Evolutionary conservation across 1,140 invertebrate species (phyloP).

Genomic region (Drosophila paulistorum): DNA sequence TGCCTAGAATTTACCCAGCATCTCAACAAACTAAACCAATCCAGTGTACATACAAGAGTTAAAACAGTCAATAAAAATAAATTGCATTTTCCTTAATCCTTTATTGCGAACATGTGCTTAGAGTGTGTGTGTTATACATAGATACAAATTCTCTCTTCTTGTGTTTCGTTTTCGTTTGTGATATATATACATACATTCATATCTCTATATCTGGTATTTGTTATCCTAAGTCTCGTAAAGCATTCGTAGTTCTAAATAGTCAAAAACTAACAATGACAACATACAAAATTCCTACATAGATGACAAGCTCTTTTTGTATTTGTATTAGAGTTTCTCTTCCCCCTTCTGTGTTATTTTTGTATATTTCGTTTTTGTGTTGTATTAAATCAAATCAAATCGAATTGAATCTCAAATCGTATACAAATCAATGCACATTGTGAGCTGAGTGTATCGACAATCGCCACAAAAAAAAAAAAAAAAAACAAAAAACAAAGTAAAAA

Average conservation of each 20-base stretch:
- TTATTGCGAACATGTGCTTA: slow-evolving; percentile 12
- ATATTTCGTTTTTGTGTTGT: not conserved
- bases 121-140: slow-evolving; percentile 8
- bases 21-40: not conserved
- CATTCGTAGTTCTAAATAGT: slow-evolving; percentile 26
- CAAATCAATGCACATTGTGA: slow-evolving; percentile 33
- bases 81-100: not conserved
- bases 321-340: slow-evolving; percentile 41
- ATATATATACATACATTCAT: not conserved
- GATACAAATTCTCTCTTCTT: slow-evolving; percentile 2
- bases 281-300: slow-evolving; percentile 2
- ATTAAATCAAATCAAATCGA: slow-evolving; percentile 20
- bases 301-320: slow-evolving; percentile 21
- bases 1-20: too few relatives aligned
- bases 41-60: slow-evolving; percentile 1
- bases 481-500: too few relatives aligned
- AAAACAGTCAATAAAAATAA: not conserved
- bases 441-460: slow-evolving; percentile 9
- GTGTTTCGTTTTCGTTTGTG: not conserved
- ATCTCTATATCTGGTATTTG: not conserved
- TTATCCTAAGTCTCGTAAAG: not conserved
- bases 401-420: slow-evolving; percentile 10
- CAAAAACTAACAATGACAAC: too few relatives aligned
- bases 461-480: not conserved
- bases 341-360: slow-evolving; percentile 37